These are phyloP conservation scores for Chaetodon trifasciatus DNA, from an alignment of 2,797 vertebrate species.

Conservation along the genomic window DNA sequence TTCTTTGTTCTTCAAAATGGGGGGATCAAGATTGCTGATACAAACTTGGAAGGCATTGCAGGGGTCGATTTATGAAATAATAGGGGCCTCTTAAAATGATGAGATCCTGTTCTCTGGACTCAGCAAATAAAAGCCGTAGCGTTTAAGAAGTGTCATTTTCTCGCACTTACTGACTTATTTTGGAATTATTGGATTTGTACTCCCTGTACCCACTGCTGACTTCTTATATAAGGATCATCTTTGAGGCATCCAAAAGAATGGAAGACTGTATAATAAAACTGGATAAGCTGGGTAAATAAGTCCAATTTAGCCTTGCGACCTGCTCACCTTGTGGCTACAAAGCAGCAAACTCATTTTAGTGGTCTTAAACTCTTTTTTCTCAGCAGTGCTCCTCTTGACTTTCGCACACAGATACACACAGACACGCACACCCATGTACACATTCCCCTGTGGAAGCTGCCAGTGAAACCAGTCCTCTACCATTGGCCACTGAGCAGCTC, in stretches of 20 bases:
- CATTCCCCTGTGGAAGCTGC: constrained; percentile 46
- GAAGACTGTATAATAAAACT: constrained; percentile 33
- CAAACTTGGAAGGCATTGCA: constrained; percentile 58
- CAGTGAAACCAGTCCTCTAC: constrained; percentile 59
- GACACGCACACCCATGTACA: constrained; percentile 25
- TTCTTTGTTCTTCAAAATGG: constrained; percentile 59
- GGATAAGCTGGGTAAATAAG: constrained; percentile 27
- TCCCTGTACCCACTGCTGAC: constrained; percentile 29
- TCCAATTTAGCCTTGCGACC: constrained; percentile 2
- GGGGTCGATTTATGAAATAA: constrained; percentile 70
- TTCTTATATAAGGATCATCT: constrained; percentile 40
- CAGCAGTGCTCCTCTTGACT: constrained; percentile 23
- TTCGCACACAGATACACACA: constrained; percentile 28
- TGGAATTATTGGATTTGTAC: constrained; percentile 68
- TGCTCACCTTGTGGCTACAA: constrained; percentile 38
- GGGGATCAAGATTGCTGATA: constrained; percentile 56
- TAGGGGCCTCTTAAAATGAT: constrained; percentile 63
- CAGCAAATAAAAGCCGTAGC: constrained; percentile 57
- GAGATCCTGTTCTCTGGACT: constrained; percentile 68
- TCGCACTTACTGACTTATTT: constrained; percentile 68
- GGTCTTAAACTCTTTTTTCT: constrained; percentile 28
- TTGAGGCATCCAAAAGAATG: constrained; percentile 46
- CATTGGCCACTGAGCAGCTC: constrained; percentile 58
- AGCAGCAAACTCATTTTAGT: constrained; percentile 19
- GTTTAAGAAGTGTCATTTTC: constrained; percentile 58